These are phyloP conservation scores for Pimpla rufipes DNA, from an alignment of 2,888 invertebrate species.

Conservation along the genomic window DNA sequence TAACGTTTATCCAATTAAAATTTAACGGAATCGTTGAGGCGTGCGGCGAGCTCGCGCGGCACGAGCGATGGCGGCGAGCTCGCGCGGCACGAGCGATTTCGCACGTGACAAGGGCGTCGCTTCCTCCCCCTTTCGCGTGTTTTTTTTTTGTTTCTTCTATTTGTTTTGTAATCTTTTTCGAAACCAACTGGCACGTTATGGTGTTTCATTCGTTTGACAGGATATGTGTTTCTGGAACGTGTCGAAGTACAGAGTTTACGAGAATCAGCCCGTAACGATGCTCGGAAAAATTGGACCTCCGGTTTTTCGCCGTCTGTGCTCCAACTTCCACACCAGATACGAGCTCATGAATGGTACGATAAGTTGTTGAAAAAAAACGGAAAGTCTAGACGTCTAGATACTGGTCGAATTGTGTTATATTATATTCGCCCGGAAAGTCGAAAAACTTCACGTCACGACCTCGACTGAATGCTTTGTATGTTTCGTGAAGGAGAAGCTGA, in stretches of 20 bases:
- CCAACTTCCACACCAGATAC: conserved; percentile 85
- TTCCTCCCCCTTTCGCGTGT: not conserved
- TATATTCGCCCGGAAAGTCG: no score
- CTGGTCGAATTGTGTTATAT: no score
- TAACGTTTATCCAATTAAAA: conserved; percentile 49
- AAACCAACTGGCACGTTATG: not conserved
- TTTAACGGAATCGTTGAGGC: conserved; percentile 4
- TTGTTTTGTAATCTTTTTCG: conserved; percentile 1
- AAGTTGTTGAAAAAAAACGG: conserved; percentile 26
- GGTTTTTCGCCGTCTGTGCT: conserved; percentile 86
- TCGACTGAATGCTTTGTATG: no score
- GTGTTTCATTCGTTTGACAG: conserved; percentile 70
- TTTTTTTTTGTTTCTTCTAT: not conserved
- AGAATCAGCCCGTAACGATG: conserved; percentile 81
- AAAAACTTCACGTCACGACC: no score
- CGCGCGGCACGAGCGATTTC: not conserved
- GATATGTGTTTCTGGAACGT: conserved; percentile 83
- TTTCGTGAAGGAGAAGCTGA: no score
- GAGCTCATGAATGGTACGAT: conserved; percentile 84
- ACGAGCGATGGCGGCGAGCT: not conserved
- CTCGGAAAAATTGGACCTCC: conserved; percentile 85
- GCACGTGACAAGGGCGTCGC: not conserved
- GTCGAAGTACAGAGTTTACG: conserved; percentile 82
- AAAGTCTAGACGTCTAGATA: no score
- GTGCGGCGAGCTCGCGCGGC: not conserved